These are phyloP conservation scores for Cantharis rustica DNA, from an alignment of 2,888 invertebrate genomes.

Conservation along the genomic window DNA sequence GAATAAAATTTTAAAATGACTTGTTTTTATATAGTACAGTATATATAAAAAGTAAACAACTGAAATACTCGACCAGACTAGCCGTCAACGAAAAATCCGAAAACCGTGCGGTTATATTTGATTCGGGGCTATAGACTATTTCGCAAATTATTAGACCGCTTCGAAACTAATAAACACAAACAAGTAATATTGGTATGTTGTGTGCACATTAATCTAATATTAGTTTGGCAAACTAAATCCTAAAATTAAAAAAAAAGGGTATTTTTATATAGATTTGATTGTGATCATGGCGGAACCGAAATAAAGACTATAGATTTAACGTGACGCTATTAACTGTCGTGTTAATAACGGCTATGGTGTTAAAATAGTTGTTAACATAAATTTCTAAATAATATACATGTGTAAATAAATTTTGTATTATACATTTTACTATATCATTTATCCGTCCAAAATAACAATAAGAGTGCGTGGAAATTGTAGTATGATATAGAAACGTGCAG, in stretches of 20 bases:
- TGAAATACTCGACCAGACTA: background rate
- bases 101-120: background rate
- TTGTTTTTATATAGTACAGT: no score
- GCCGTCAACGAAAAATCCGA: background rate
- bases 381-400: background rate
- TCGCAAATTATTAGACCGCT: background rate
- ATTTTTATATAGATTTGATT: background rate
- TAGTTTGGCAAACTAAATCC: background rate
- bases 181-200: background rate
- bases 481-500: constrained; percentile 53
- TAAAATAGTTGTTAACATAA: background rate
- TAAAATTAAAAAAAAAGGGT: background rate
- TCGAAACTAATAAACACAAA: background rate
- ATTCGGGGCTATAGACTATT: background rate
- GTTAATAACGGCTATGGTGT: background rate
- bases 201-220: background rate
- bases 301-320: no score
- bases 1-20: no score
- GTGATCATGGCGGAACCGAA: no score
- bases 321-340: background rate
- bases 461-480: constrained; percentile 48
- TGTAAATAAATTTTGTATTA: background rate
- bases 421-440: background rate
- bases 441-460: constrained; percentile 30
- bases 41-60: background rate